A percentile compares a stretch with the other conserved stretches of the same genome.
Conservation (phyloP, 2,888 invertebrate species). For the Smittia aterrima region DNA sequence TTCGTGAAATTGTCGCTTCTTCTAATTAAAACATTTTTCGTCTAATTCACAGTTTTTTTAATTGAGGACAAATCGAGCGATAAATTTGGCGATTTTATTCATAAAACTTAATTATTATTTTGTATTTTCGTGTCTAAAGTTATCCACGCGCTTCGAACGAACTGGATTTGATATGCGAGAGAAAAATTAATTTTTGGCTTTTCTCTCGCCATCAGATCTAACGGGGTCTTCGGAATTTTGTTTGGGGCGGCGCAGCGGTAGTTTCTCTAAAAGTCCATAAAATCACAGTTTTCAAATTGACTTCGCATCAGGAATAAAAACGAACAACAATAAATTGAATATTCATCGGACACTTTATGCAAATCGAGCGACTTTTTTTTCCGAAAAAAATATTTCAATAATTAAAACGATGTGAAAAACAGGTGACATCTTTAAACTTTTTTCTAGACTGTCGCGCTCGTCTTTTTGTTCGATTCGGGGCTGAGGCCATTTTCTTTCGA, state of each 20-base stretch:
- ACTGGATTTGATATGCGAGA: neutral
- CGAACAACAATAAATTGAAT: constrained; percentile 33
- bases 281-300: constrained; percentile 31
- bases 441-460: constrained; percentile 33
- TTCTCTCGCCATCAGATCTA: neutral
- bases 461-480: neutral
- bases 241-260: constrained; percentile 4
- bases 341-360: constrained; percentile 36
- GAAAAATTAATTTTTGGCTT: neutral
- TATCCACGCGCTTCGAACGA: neutral
- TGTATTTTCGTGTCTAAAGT: no score
- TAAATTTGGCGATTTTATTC: constrained; percentile 2
- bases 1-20: no score
- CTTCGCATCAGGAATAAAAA: constrained; percentile 26
- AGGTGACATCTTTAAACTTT: constrained; percentile 40
- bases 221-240: no score
- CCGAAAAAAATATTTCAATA: constrained; percentile 39
- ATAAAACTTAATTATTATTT: neutral
- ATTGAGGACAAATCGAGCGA: neutral
- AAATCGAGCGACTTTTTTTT: constrained; percentile 17
- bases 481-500: constrained; percentile 32
- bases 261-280: constrained; percentile 1
- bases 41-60: neutral
- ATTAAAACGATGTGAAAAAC: constrained; percentile 41
- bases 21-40: neutral